phyloP scores from a whole-genome alignment of 2,113 vertebrate species.

The Eleginops maclovinus region DNA sequence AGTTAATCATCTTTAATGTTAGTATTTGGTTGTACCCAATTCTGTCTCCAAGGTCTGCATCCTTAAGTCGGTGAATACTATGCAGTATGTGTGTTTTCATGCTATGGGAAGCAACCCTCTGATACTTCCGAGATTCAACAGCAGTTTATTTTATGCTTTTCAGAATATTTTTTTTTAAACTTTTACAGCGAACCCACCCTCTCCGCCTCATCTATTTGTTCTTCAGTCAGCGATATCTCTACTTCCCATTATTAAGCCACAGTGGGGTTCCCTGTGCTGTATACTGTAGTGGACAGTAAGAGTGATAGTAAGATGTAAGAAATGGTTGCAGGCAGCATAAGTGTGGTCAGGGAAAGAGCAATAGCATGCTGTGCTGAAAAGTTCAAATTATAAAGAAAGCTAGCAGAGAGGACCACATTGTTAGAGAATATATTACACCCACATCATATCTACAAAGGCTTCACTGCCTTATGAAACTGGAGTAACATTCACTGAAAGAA shows the following conservation, averaged over 20 bases:
- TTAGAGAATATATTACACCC: background rate
- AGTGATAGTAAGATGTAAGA: constrained; percentile 1
- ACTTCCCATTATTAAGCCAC: background rate
- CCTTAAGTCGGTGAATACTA: background rate
- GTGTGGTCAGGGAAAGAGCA: background rate
- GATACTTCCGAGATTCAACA: too few species aligned
- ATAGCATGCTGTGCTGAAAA: background rate
- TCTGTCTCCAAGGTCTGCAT: background rate
- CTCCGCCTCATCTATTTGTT: background rate
- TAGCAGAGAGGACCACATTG: background rate
- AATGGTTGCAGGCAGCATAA: constrained; percentile 7
- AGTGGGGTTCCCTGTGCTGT: too few species aligned
- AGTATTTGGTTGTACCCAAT: too few species aligned
- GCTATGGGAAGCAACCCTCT: background rate
- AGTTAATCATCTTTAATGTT: background rate
- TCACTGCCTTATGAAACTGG: background rate
- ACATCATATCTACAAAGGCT: constrained; percentile 1
- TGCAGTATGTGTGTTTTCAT: background rate
- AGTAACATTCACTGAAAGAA: background rate
- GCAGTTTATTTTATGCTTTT: too few species aligned
- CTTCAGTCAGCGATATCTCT: background rate
- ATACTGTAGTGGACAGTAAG: background rate
- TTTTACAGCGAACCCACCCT: background rate
- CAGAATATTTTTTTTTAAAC: background rate
- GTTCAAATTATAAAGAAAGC: constrained; percentile 10